Evolutionary conservation across 2,888 invertebrate genomes (phyloP).

Genomic region (Dinocampus coccinellae): DNA sequence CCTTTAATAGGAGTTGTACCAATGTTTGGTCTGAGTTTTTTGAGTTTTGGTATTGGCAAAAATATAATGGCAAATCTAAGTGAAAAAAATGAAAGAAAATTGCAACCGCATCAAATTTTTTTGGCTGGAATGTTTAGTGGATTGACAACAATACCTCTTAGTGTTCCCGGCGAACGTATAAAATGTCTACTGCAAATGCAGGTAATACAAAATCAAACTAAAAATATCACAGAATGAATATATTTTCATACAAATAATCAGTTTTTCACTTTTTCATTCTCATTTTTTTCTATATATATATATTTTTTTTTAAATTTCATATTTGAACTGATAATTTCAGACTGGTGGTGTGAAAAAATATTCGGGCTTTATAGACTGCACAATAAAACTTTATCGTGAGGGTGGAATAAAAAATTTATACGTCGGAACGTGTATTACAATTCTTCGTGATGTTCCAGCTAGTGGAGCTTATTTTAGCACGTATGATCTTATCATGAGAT

Average conservation of each 20-base stretch:
- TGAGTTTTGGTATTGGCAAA: conserved; percentile 75
- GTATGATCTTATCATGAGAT: conserved; percentile 67
- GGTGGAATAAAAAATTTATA: conserved; percentile 75
- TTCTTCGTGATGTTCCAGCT: conserved; percentile 74
- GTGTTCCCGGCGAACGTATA: conserved; percentile 77
- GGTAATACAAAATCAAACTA: conserved; percentile 21
- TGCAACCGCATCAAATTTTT: conserved; percentile 68
- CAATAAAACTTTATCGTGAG: conserved; percentile 72
- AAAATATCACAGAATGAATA: background rate
- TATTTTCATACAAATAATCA: background rate
- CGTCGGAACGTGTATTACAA: conserved; percentile 75
- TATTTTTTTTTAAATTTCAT: background rate
- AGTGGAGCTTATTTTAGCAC: conserved; percentile 73
- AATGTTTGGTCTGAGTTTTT: conserved; percentile 76
- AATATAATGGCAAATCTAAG: conserved; percentile 67
- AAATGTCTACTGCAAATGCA: conserved; percentile 63
- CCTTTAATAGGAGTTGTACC: conserved; percentile 75
- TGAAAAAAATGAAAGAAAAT: conserved; percentile 70
- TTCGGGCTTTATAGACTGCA: conserved; percentile 74
- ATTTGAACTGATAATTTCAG: too few species aligned
- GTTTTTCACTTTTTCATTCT: background rate
- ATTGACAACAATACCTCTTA: conserved; percentile 71
- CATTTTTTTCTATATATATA: too few species aligned
- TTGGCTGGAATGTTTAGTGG: conserved; percentile 67
- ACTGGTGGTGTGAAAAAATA: conserved; percentile 54